These are phyloP conservation scores for Bubo blakistoni DNA, from an alignment of 2,113 vertebrate genomes.

Conservation along the genomic window DNA sequence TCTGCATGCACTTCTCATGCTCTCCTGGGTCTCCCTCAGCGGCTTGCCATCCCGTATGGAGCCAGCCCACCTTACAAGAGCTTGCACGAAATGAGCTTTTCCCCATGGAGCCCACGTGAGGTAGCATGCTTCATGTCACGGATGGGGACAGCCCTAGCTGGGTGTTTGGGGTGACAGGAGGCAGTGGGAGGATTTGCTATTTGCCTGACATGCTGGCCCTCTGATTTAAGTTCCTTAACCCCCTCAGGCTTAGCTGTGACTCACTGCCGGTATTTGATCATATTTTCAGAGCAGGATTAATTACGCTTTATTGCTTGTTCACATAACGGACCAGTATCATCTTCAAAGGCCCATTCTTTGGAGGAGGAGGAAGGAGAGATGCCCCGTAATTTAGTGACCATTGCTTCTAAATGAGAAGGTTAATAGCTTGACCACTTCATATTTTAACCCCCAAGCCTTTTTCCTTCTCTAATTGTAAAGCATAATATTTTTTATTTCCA, in stretches of 20 bases:
- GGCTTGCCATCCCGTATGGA: background rate
- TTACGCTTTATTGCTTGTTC: constrained; percentile 31
- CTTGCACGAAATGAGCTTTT: background rate
- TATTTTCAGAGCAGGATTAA: constrained; percentile 54
- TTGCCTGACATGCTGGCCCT: background rate
- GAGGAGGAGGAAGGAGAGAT: constrained; percentile 15
- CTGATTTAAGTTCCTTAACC: background rate
- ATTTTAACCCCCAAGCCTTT: background rate
- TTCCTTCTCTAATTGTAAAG: background rate
- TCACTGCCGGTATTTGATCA: constrained; percentile 12
- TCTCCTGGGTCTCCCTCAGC: background rate
- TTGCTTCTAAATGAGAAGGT: constrained; percentile 49
- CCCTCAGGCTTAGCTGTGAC: constrained; percentile 9
- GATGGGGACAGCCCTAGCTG: background rate
- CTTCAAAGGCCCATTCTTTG: constrained; percentile 38
- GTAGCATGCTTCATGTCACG: background rate
- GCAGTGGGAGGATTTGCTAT: background rate
- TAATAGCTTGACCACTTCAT: constrained; percentile 48
- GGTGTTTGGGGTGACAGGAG: background rate
- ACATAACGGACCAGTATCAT: background rate
- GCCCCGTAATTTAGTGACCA: constrained; percentile 47
- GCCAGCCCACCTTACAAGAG: background rate
- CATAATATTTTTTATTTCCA: constrained; percentile 6
- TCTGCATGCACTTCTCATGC: accelerated
- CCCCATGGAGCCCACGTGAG: accelerated